phyloP scores from a whole-genome alignment of 2,797 vertebrate species.

The Gallinago nigripennis region DNA sequence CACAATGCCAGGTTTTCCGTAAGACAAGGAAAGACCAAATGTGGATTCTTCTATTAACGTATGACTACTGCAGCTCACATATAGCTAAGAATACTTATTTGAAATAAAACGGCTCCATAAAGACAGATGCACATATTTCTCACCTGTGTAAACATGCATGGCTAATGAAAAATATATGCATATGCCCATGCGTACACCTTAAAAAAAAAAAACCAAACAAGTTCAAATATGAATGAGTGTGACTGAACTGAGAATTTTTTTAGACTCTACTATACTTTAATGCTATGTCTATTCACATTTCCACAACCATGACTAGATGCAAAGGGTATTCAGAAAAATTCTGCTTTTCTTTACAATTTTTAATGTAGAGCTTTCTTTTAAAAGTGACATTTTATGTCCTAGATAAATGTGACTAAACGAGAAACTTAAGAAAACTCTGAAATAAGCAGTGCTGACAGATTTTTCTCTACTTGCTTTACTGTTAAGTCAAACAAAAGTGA shows the following conservation, averaged over 20 bases:
- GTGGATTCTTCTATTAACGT: neutral
- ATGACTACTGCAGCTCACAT: neutral
- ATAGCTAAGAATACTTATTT: neutral
- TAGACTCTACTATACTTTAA: neutral
- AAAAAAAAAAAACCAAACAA: neutral
- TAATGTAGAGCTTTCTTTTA: neutral
- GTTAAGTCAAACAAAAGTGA: neutral
- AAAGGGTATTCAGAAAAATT: neutral
- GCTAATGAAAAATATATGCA: neutral
- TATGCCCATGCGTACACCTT: rapidly evolving
- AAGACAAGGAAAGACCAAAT: neutral
- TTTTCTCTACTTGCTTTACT: neutral
- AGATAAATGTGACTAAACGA: neutral
- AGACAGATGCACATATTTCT: neutral
- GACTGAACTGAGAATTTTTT: neutral
- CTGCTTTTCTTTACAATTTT: neutral
- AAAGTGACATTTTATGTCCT: neutral
- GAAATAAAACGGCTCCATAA: neutral
- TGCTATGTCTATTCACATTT: neutral
- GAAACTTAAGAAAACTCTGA: neutral
- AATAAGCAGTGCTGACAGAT: neutral
- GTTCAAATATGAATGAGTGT: neutral
- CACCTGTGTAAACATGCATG: neutral
- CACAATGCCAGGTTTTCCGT: neutral
- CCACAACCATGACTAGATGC: neutral